Conservation (phyloP, 2,113 vertebrate species). For the Gobio gobio region DNA sequence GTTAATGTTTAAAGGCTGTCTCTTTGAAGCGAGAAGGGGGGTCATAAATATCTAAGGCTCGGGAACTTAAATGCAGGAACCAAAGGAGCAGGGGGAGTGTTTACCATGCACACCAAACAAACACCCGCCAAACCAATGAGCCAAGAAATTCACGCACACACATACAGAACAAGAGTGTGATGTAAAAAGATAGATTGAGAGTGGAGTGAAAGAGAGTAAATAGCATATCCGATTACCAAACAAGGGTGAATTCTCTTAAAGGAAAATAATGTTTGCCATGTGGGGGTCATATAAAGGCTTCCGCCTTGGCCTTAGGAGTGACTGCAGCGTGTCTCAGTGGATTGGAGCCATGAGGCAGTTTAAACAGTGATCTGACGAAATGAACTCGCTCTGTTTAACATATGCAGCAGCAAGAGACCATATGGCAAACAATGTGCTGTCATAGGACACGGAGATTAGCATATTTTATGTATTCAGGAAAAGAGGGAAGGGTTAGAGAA, state of each 20-base stretch:
- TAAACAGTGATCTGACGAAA: slow-evolving; percentile 9
- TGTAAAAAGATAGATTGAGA: slow-evolving; percentile 7
- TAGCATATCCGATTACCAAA: slow-evolving; percentile 33
- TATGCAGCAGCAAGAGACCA: slow-evolving; percentile 30
- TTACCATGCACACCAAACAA: slow-evolving; percentile 52
- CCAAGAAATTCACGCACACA: slow-evolving; percentile 13
- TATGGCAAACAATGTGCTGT: slow-evolving; percentile 45
- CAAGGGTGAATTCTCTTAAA: slow-evolving; percentile 20
- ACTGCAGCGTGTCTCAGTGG: neutral
- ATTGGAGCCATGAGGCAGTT: slow-evolving; percentile 12
- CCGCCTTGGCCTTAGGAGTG: neutral
- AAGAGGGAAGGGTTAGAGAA: slow-evolving; percentile 31
- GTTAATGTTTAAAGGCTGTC: slow-evolving; percentile 45
- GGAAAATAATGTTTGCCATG: slow-evolving; percentile 29
- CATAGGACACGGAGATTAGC: slow-evolving; percentile 27
- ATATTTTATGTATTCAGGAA: slow-evolving; percentile 43
- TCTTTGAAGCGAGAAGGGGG: slow-evolving; percentile 46
- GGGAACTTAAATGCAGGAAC: slow-evolving; percentile 43
- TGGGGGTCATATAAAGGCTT: slow-evolving; percentile 18
- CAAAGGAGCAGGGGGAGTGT: slow-evolving; percentile 34
- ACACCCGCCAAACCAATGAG: slow-evolving; percentile 20
- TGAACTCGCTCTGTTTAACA: slow-evolving; percentile 38
- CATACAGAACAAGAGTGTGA: slow-evolving; percentile 33
- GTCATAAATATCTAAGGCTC: slow-evolving; percentile 63
- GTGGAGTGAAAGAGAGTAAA: slow-evolving; percentile 24